phyloP scores from a whole-genome alignment of 2,888 invertebrate species.

The Apodemia mormo region DNA sequence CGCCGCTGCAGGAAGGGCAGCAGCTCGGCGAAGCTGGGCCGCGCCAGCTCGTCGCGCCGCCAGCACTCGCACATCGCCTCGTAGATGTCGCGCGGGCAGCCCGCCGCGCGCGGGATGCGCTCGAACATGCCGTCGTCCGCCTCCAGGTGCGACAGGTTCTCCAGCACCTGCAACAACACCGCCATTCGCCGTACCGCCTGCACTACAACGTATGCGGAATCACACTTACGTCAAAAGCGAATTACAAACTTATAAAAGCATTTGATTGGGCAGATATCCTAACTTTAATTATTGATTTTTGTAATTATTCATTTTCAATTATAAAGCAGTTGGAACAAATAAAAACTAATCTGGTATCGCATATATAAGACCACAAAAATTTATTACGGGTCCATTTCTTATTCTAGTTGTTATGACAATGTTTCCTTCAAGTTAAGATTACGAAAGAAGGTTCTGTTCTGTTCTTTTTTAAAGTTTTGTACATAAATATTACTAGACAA shows the following conservation, averaged over 20 bases:
- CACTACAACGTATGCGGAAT: neutral
- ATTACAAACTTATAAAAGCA: neutral
- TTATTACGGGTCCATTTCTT: no score
- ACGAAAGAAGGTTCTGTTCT: no score
- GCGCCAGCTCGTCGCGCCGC: constrained; percentile 87
- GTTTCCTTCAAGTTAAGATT: no score
- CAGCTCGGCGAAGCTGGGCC: constrained; percentile 91
- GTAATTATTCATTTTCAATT: no score
- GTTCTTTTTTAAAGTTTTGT: no score
- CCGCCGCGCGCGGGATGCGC: constrained; percentile 84
- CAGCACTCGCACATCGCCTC: constrained; percentile 93
- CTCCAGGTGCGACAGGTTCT: constrained; percentile 88
- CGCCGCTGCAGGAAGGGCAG: constrained; percentile 89
- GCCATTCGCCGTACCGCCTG: neutral
- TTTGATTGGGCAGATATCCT: no score
- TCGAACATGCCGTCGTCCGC: constrained; percentile 83
- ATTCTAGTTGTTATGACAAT: no score
- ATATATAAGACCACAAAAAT: no score
- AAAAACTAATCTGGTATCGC: no score
- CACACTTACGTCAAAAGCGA: neutral
- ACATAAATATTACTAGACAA: no score
- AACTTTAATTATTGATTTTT: no score
- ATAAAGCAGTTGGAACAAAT: no score
- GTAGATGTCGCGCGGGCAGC: constrained; percentile 90
- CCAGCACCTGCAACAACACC: constrained; percentile 82